Evolutionary conservation across 1,140 invertebrate genomes (phyloP), one percentile per base, ranked within the genome.

Genomic region (Lepidurus packardi): DNA sequence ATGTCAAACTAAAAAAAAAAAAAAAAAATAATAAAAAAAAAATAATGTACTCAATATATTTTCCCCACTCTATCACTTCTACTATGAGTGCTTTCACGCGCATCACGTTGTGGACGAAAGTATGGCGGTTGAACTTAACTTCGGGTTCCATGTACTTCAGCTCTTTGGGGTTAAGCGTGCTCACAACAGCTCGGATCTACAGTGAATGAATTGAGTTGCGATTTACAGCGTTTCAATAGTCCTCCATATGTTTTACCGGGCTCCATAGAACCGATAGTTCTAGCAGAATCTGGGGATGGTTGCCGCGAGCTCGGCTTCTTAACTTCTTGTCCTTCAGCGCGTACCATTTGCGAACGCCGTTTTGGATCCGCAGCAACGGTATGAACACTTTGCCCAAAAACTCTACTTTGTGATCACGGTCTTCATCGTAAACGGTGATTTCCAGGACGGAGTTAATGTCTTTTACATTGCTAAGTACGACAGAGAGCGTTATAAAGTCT

Each of bases 351-450:
- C 95, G 95, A 82, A 98, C 95, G 6, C 94, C 93, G 83, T 95
- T 97, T 80, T 91, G 87, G 81, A 99, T 94, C 83, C 91, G 88
- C 24, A 94, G 85, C 10, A 99, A 85, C 0, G 98, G 97, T 81
- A 99, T 92, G 5, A 91, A 91, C 11, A 99, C 86, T 86, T 95
- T 97, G 7, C 98, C 98, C 1, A 99, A 86, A 85, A 99, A 99
- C 85, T 99, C 97, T 0, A 96, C 94, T 85, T 98, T 98, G 84
- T 98, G 97, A 85, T 99, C 96, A 79, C 94, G 89, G 86, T 99
- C 98, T 86, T 99, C 98, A 84, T 99, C 98, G 84, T 93, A 99
- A 0, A 99, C 95, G 0, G 97, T 99, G n/a, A 99, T 87, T 84
- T 99, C 97, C 75, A 99, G 85, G 25, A 96, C 91, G 47, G 95